Base-by-base conservation (phyloP, 2,113 vertebrate genomes). In the Candoia aspera region DNA sequence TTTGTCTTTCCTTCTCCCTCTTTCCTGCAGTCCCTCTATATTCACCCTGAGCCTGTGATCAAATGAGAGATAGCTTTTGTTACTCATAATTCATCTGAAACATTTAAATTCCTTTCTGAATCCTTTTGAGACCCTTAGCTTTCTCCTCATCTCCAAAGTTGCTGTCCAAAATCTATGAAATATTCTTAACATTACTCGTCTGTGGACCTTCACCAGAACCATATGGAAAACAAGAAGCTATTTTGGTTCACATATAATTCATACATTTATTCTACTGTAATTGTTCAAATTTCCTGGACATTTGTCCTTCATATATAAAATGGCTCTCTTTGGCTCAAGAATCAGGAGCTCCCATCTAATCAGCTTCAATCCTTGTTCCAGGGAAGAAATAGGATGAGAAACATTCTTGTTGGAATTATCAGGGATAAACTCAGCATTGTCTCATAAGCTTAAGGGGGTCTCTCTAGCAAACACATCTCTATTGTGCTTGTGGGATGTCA, bases 41-140 rank as follows among this genome's bases (percentile, higher is more conserved):
- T 57, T 94, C 83, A 92, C 90, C 93, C 91, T 92, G 68, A 94
- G 86, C 88, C 46, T 73, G 89, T 92, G 33, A 93, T 96, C 68
- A 93, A 91, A 79, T 8, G 62, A 26, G 37, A 94, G 42, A 0
- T 87, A 86, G 94, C 29, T 83, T 89, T 90, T 92, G 62, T 92
- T 60, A 95, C 94, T 92, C 84, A 68, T 55, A 0, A 62, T 33
- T 92, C 58, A 62, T 93, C 89, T 62, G 90, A 64, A 68, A 88
- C 85, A 85, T 96, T 94, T 94, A 33, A 93, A 93, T 95, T 95
- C 92, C 86, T 88, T 86, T 94, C 24, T 91, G 90, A 95, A 90
- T 62, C 59, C n/a, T 1, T 89, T 57, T 29, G 64, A 59, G 42
- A n/a, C 62, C 86, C 23, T 58, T 89, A 49, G 49, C 87, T 19